Evolutionary conservation across 2,113 vertebrate genomes (phyloP), one percentile per base, ranked within the genome.

Genomic region (Eptesicus fuscus): DNA sequence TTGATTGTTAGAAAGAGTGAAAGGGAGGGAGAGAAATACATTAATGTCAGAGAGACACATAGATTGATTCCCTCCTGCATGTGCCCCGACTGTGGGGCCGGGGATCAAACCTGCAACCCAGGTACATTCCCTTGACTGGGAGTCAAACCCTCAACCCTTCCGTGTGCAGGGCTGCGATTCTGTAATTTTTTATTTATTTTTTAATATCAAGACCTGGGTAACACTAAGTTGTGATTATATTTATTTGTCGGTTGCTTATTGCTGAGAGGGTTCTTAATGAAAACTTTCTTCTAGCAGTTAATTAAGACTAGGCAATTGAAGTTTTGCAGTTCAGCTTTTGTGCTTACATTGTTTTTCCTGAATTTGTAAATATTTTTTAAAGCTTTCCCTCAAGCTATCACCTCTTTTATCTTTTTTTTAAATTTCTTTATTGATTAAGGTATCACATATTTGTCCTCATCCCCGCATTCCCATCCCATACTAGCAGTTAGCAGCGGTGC

Each of bases 321-420:
- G 42, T 88, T 94, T 93, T 76, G 18, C 40, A 86, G 20, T 88
- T 92, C 47, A 35, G 30, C 44, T 61, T 90, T 71, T 88, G 44
- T 82, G 59, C n/a, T 42, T 79, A 74, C 2, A 65, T 56, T 87
- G 35, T 70, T 83, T 93, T 44, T 17, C 42, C 59, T 14, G 14
- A 84, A 97, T 82, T 88, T 79, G 63, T 77, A 82, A 70, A 95
- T 71, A n/a, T 80, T 88, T 91, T 88, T 71, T 92, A 74, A 73
- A 87, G 84, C 18, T 44, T 93, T 84, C 47, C 80, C 71, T 85
- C 42, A 93, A 89, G 49, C 28, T 35, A 30, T 65, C 1, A 1
- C 12, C 92, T 84, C 47, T 69, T 86, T 74, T 86, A 65, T 85
- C 30, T 89, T 92, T n/a, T n/a, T n/a, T n/a, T n/a, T n/a, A n/a